A percentile compares a stretch with the other conserved stretches of the same genome.
phyloP scores from a whole-genome alignment of 2,113 vertebrate genomes.

The Chunga burmeisteri region DNA sequence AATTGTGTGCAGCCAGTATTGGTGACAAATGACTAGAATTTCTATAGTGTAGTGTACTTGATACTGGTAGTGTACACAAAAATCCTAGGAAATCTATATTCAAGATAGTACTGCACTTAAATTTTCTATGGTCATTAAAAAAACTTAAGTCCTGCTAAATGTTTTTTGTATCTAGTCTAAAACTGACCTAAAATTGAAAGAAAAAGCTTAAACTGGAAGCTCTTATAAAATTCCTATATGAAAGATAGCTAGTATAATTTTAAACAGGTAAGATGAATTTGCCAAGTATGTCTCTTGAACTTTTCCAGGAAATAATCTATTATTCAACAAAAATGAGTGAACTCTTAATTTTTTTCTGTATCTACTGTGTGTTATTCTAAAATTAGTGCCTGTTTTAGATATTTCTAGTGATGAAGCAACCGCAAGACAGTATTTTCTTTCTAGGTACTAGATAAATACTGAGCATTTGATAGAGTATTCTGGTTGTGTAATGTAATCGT shows the following conservation, averaged over 20 bases:
- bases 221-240: neutral
- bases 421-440: neutral
- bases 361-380: neutral
- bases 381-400: neutral
- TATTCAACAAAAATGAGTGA: neutral
- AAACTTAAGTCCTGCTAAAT: neutral
- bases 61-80: neutral
- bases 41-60: neutral
- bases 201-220: neutral
- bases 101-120: neutral
- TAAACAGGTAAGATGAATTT: neutral
- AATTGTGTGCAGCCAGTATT: neutral
- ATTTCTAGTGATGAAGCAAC: neutral
- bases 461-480: neutral
- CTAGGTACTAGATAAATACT: neutral
- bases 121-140: neutral
- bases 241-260: neutral
- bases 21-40: neutral
- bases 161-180: neutral
- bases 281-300: neutral
- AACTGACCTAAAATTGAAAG: neutral
- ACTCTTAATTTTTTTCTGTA: neutral
- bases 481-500: neutral
- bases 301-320: neutral
- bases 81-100: neutral